Percentiles rank a stretch among this genome's conserved stretches.
Conservation (phyloP, 2,888 invertebrate genomes). For the Digitonthophagus gazella region DNA sequence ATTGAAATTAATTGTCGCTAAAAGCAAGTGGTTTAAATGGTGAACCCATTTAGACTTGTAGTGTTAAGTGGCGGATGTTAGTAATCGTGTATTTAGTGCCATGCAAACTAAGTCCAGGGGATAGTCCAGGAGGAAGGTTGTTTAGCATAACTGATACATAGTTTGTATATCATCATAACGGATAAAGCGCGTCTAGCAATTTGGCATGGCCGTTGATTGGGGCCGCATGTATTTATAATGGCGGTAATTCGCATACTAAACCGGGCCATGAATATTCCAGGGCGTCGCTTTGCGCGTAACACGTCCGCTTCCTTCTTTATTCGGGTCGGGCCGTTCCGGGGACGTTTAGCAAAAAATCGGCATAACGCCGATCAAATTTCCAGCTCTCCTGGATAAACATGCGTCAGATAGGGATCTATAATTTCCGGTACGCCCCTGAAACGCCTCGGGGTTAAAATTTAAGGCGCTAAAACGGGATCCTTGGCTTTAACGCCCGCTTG, state of each 20-base stretch:
- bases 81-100: neutral
- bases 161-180: conserved; percentile 8
- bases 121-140: neutral
- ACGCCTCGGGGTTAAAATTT: conserved; percentile 15
- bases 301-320: neutral
- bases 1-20: too few relatives aligned
- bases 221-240: conserved; percentile 15
- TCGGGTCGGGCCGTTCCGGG: neutral
- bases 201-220: conserved; percentile 5
- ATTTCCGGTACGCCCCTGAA: conserved; percentile 25
- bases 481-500: conserved; percentile 5
- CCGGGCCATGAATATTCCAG: conserved; percentile 8
- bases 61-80: neutral
- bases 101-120: neutral
- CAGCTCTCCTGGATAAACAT: conserved; percentile 20
- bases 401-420: conserved; percentile 26
- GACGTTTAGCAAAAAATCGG: neutral
- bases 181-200: conserved; percentile 2
- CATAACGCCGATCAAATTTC: neutral
- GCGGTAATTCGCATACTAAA: conserved; percentile 7
- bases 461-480: neutral
- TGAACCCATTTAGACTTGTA: too few relatives aligned
- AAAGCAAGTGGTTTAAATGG: too few relatives aligned
- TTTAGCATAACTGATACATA: neutral
- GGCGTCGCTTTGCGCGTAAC: neutral